These are phyloP conservation scores for Stomorhina lunata DNA, from an alignment of 2,888 invertebrate species.

Conservation along the genomic window DNA sequence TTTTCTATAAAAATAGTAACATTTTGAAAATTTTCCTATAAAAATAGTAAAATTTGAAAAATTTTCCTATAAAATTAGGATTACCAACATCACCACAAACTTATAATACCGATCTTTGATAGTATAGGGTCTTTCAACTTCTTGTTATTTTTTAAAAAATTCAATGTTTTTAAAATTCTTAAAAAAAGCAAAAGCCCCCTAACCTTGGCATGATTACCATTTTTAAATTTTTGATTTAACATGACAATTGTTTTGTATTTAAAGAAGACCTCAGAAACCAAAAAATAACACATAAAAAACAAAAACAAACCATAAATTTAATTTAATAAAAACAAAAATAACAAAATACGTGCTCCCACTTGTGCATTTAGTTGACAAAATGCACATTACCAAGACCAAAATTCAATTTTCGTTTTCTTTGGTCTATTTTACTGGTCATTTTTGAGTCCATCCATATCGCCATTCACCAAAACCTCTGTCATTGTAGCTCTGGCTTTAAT, in stretches of 20 bases:
- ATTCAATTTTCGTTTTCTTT: slow-evolving; percentile 18
- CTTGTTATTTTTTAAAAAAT: background rate
- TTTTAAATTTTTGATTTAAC: slow-evolving; percentile 16
- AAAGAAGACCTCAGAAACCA: slow-evolving; percentile 40
- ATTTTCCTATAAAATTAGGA: no score
- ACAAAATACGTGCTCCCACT: slow-evolving; percentile 44
- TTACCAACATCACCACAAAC: background rate
- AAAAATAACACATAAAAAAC: slow-evolving; percentile 9
- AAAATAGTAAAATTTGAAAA: no score
- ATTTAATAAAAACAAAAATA: background rate
- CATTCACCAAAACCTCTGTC: slow-evolving; percentile 13
- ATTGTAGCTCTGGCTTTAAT: slow-evolving; percentile 13
- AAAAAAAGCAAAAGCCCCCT: background rate
- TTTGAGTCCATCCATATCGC: background rate
- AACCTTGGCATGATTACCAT: slow-evolving; percentile 59
- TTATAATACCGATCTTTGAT: background rate
- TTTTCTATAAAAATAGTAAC: no score
- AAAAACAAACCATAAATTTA: slow-evolving; percentile 55
- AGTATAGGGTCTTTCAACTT: slow-evolving; percentile 46
- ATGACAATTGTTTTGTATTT: slow-evolving; percentile 5
- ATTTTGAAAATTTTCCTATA: no score
- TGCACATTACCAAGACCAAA: slow-evolving; percentile 1
- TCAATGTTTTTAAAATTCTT: background rate
- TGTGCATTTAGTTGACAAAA: slow-evolving; percentile 15
- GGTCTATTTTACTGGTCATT: slow-evolving; percentile 24